These are phyloP conservation scores for Hycleus cichorii DNA, from an alignment of 1,140 invertebrate genomes.

Conservation along the genomic window DNA sequence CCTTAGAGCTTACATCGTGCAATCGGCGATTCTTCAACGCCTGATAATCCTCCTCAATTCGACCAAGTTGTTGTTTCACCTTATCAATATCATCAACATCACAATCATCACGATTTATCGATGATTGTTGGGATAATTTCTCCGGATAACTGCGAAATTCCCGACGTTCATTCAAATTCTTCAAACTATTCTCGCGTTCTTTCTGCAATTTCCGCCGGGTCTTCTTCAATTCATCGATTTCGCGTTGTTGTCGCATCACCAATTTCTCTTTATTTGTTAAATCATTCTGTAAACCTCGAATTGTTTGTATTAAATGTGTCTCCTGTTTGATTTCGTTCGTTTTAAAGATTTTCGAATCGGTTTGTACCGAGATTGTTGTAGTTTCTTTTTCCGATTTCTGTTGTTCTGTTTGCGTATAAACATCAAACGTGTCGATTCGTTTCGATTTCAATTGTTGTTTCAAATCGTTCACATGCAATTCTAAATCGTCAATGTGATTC, in stretches of 20 bases:
- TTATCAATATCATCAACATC: constrained; percentile 34
- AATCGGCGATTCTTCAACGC: constrained; percentile 64
- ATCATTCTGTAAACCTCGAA: constrained; percentile 66
- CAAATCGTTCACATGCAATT: constrained; percentile 49
- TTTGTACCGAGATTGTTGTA: constrained; percentile 25
- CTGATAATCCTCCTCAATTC: constrained; percentile 55
- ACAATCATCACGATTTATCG: constrained; percentile 25
- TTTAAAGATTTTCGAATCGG: constrained; percentile 16
- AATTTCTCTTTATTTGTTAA: constrained; percentile 63
- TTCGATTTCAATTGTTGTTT: constrained; percentile 35
- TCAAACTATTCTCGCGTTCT: constrained; percentile 57
- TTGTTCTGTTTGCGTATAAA: constrained; percentile 38
- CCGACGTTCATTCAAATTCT: constrained; percentile 35
- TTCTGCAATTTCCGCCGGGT: constrained; percentile 66
- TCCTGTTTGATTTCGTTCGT: constrained; percentile 52
- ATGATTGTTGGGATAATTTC: constrained; percentile 36
- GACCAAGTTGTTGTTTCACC: constrained; percentile 44
- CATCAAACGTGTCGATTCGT: constrained; percentile 31
- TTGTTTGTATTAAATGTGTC: constrained; percentile 65
- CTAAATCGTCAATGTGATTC: constrained; percentile 62
- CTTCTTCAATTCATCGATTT: constrained; percentile 65
- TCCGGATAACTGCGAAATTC: constrained; percentile 38
- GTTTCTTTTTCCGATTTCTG: constrained; percentile 27
- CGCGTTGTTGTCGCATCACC: constrained; percentile 59
- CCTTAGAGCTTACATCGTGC: constrained; percentile 56